Evolutionary conservation across 1,140 invertebrate species (phyloP).

Genomic region (Tetragnatha versicolor): DNA sequence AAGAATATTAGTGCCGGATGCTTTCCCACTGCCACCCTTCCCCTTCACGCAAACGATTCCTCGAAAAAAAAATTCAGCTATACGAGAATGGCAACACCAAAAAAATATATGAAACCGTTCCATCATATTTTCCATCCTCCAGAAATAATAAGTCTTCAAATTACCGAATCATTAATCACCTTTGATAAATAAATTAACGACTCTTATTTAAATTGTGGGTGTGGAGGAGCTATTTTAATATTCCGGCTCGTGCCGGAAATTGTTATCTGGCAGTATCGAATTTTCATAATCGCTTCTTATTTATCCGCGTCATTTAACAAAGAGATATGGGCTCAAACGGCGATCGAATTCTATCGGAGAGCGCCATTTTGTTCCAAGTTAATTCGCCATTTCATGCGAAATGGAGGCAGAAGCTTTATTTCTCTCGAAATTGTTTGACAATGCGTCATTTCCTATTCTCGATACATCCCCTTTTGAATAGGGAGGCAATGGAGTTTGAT

Average conservation of each 20-base stretch:
- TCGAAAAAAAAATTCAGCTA: neutral
- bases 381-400: no score
- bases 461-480: no score
- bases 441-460: no score
- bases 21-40: neutral
- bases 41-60: neutral
- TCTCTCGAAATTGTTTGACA: no score
- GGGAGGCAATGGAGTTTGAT: no score
- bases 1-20: constrained; percentile 25
- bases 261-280: neutral
- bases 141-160: neutral
- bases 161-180: constrained; percentile 11
- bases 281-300: constrained; percentile 1
- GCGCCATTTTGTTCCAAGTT: no score
- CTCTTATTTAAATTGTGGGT: constrained; percentile 28
- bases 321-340: neutral
- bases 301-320: constrained; percentile 13
- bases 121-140: neutral
- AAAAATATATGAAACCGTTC: neutral
- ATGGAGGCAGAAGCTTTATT: no score
- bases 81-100: neutral
- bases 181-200: constrained; percentile 30
- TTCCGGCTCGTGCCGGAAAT: neutral
- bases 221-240: constrained; percentile 1
- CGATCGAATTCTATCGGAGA: no score